phyloP scores from a whole-genome alignment of 2,113 vertebrate genomes.

The Dicerorhinus sumatrensis region DNA sequence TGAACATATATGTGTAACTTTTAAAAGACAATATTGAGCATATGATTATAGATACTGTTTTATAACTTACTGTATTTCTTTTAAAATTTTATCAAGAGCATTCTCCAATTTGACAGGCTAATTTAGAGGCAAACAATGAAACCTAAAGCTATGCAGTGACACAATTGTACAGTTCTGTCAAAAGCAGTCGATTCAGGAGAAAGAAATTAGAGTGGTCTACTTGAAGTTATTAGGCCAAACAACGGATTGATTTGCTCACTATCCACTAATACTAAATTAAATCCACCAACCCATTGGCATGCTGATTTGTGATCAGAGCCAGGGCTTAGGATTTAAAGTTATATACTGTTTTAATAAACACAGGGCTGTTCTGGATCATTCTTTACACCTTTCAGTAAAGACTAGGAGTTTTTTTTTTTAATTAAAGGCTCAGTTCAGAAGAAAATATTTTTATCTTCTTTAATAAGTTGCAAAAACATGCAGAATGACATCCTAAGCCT shows the following conservation, averaged over 20 bases:
- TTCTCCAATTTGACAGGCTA: background rate
- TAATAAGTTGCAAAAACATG: conserved; percentile 57
- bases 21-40: background rate
- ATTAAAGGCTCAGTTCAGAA: background rate
- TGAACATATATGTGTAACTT: background rate
- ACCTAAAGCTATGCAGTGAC: background rate
- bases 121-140: conserved; percentile 8
- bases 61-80: conserved; percentile 24
- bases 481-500: background rate
- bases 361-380: background rate
- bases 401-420: conserved; percentile 47
- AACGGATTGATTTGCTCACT: background rate
- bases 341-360: background rate
- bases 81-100: background rate
- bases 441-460: background rate
- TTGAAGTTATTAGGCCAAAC: background rate
- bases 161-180: background rate
- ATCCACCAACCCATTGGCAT: background rate
- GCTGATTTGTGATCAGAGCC: background rate
- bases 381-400: conserved; percentile 23
- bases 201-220: background rate
- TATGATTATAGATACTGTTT: background rate
- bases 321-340: background rate
- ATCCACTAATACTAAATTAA: conserved; percentile 3
- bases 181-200: background rate